Evolutionary conservation across 2,113 vertebrate species (phyloP).

Genomic region (Phylloscopus trochiloides): DNA sequence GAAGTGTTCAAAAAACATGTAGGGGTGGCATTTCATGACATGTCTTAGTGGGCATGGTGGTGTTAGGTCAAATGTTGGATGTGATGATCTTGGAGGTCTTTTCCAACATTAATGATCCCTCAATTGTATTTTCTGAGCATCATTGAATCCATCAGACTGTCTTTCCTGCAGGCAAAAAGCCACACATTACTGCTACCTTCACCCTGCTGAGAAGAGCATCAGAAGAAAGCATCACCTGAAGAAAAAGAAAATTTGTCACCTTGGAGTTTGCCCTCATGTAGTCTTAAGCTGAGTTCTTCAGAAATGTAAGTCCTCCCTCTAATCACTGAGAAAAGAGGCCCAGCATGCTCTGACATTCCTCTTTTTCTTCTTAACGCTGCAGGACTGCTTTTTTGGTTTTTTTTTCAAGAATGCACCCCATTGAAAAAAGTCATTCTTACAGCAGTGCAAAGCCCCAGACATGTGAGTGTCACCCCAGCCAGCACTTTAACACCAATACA

Average conservation of each 20-base stretch:
- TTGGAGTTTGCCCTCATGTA: background rate
- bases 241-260: background rate
- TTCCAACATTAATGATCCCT: background rate
- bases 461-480: background rate
- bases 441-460: background rate
- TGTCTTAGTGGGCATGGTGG: background rate
- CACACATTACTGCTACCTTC: background rate
- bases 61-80: background rate
- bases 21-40: accelerated
- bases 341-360: background rate
- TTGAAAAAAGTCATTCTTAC: background rate
- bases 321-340: background rate
- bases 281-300: background rate
- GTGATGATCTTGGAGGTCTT: background rate
- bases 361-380: background rate
- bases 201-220: background rate
- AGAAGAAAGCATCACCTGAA: background rate
- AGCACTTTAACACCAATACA: background rate
- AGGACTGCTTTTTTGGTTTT: background rate
- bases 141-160: background rate
- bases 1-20: background rate
- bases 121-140: background rate
- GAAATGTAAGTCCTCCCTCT: background rate
- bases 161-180: background rate
- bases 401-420: background rate